Percentiles rank a stretch among this genome's conserved stretches.
These are phyloP conservation scores for Calvadosia cruxmelitensis DNA, from an alignment of 30 jellyfish, hydroid and myxozoan genomes.

Conservation along the genomic window DNA sequence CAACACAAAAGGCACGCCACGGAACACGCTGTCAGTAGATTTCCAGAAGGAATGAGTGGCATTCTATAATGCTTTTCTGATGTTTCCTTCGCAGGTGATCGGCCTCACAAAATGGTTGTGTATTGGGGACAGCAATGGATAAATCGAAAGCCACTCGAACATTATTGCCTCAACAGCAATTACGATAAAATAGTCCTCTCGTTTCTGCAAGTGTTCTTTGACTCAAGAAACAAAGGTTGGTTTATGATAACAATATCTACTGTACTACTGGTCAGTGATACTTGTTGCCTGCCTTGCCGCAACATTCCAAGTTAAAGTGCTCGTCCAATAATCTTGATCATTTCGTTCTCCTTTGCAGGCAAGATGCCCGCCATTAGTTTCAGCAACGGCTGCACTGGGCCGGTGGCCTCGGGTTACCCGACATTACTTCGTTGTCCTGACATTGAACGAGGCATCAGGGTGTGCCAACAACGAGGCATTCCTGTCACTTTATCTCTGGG, in stretches of 20 bases:
- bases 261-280: too few relatives aligned
- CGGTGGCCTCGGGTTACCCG: neutral
- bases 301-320: too few relatives aligned
- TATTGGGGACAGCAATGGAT: neutral
- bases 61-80: neutral
- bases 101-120: neutral
- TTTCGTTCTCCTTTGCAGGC: neutral
- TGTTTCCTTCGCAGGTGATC: neutral
- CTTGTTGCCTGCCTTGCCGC: too few relatives aligned
- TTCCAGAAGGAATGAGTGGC: too few relatives aligned
- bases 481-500: neutral
- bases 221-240: neutral
- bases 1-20: too few relatives aligned
- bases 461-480: neutral
- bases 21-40: too few relatives aligned
- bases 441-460: neutral
- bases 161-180: neutral
- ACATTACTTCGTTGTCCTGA: neutral
- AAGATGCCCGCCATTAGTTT: neutral
- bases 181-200: neutral
- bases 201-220: neutral
- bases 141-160: neutral
- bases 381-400: neutral
- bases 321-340: too few relatives aligned
- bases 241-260: neutral